Base-by-base conservation (phyloP, 2,888 invertebrate genomes). In the Synergus japonicus region DNA sequence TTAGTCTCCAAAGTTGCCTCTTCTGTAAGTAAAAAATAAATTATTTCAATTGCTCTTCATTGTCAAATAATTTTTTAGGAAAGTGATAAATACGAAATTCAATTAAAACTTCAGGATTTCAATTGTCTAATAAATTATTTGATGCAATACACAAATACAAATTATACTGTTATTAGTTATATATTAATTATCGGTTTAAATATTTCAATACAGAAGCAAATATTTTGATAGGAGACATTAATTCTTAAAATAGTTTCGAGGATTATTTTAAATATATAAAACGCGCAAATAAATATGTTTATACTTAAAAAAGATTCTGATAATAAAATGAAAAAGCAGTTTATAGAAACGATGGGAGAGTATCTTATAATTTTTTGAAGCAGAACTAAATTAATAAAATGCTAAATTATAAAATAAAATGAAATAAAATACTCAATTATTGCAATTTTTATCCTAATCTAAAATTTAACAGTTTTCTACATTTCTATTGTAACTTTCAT, bases 1-100 rank as follows among this genome's bases (percentile, higher is more conserved):
- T 83, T 81, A 49, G 83, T 79, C 29, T 77, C 76, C 13, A 76
- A 8, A 29, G 58, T 15, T 44, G 43, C n/a, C 78, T 81, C 83
- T 79, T 81, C 83, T 83, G 80, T 22, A 80, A 79, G 12, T 37
- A n/a, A 49, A 49, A 15, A 46, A 15, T 13, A 49, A 2, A 44
- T 46, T 13, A 49, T 13, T 69, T 69, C 8, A 43, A 4, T 43
- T 44, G 22, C 7, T 7, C 15, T 15, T n/a, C 7, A 15, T 49
- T 46, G 4, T 46, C 15, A 0, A 9, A 49, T 0, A 49, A 49
- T 5, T 49, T 5, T 49, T 15, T 15, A 4, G 13, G 7, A 54
- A n/a, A 44, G 10, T 44, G 44, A 44, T 10, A 44, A 44, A 44
- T 2, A 44, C 1, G 44, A 44, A 44, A 44, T 7, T 44, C 43